Evolutionary conservation across 1,140 invertebrate species (phyloP), one percentile per base, ranked within the genome.

Genomic region (Leptopilina clavipes): DNA sequence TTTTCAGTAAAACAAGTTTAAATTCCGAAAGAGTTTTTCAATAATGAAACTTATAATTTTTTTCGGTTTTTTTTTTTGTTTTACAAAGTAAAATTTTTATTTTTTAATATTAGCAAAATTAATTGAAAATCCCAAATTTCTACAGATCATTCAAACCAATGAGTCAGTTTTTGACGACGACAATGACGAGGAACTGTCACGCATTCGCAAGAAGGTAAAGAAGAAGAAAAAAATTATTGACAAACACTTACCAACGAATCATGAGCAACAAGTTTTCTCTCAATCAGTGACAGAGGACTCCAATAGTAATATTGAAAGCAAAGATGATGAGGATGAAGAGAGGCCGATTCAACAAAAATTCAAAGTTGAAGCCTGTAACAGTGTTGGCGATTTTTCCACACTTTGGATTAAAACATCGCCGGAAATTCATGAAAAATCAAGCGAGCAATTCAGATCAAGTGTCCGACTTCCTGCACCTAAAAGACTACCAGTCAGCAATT

Each of bases 361-460:
- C 19, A 88, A 89, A 40, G 76, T 89, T 7, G 88, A 90, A 31
- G 88, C 87, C 1, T 85, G 78, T n/a, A 89, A 90, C 56, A 89
- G 87, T 18, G 86, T 85, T 0, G 89, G 86, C 0, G 89, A 90
- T 65, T 85, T 89, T 10, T 86, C 89, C 0, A 89, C 87, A 0
- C 31, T 89, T 0, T 79, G 76, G 80, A 72, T 88, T 6, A 87
- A 83, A 40, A 59, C 83, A 0, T 70, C 22, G 0, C 44, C 48
- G 0, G 73, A 82, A 3, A 56, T 78, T 0, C 70, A 77, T 8
- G 5, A 25, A 71, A 73, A 71, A 40, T 10, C 72, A 11, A 45
- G 80, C 0, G 87, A 87, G 17, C 88, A 89, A 22, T 86, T 86
- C 59, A 77, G 88, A 6, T 88, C 90, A 70, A 89, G 88, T 40